Percentiles rank a stretch among this genome's conserved stretches.
Conservation (phyloP, 1,140 invertebrate species). For the Cepaea nemoralis region DNA sequence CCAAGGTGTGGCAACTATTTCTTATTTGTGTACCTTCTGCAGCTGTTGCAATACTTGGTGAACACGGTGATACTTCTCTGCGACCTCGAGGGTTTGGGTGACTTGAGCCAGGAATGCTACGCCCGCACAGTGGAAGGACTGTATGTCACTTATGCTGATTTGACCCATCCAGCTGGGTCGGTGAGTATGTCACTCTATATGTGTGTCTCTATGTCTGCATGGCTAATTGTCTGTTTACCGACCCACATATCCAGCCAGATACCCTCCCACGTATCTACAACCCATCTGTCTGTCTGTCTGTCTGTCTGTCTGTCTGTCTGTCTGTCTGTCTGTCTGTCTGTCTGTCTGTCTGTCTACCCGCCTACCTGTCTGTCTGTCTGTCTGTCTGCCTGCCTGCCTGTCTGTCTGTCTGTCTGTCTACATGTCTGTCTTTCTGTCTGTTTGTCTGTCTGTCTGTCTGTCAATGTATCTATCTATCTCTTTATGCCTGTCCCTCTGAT, state of each 20-base stretch:
- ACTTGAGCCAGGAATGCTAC: neutral
- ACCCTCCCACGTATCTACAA: neutral
- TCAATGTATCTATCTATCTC: no score
- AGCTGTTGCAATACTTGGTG: conserved; percentile 6
- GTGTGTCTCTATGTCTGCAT: conserved; percentile 12
- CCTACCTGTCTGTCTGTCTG: no score
- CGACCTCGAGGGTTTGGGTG: neutral
- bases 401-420: no score
- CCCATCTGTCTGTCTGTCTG: neutral
- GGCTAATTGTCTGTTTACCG: neutral
- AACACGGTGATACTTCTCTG: neutral
- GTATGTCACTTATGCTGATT: conserved; percentile 9
- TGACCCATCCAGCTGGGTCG: neutral
- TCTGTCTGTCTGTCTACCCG: neutral
- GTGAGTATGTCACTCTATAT: neutral
- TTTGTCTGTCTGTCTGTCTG: no score
- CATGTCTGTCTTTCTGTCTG: no score
- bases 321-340: conserved; percentile 14
- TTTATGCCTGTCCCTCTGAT: no score
- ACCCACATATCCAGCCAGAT: neutral
- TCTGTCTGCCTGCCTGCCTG: no score
- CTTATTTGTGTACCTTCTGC: neutral
- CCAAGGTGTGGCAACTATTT: no score
- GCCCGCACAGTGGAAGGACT: conserved; percentile 17
- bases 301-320: conserved; percentile 13